These are phyloP conservation scores for Leptopilina boulardi DNA, from an alignment of 1,140 invertebrate genomes.

Conservation along the genomic window DNA sequence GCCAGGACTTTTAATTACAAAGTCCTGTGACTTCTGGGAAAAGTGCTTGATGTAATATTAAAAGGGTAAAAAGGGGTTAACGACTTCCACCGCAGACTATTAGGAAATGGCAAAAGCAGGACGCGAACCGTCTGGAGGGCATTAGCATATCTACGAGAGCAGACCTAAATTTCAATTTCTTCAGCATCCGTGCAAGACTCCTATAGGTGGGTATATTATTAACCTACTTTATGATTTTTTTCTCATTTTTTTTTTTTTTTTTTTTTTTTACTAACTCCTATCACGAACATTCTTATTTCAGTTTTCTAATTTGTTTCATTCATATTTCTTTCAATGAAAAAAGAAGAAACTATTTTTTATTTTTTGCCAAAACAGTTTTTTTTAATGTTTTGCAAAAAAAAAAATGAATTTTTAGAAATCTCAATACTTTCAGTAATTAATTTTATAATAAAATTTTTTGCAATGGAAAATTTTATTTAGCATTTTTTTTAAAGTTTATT, in stretches of 20 bases:
- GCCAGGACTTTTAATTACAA: background rate
- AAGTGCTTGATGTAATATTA: slow-evolving; percentile 5
- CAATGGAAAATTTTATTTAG: too few species aligned
- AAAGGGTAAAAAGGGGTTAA: slow-evolving; percentile 33
- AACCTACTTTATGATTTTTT: slow-evolving; percentile 1
- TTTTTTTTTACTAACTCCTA: background rate
- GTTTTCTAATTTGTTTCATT: slow-evolving; percentile 1
- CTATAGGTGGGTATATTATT: background rate
- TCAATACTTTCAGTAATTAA: too few species aligned
- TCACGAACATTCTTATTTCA: background rate
- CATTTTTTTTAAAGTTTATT: too few species aligned
- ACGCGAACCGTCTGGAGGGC: background rate
- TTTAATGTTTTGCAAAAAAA: background rate
- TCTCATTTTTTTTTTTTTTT: too few species aligned
- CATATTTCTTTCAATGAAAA: background rate
- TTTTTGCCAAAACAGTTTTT: background rate
- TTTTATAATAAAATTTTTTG: too few species aligned
- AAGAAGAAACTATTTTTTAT: background rate
- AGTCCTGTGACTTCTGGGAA: background rate
- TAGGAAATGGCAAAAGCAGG: background rate
- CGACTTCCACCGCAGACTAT: slow-evolving; percentile 20
- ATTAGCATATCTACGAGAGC: slow-evolving; percentile 27
- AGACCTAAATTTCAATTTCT: slow-evolving; percentile 31
- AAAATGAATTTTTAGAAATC: background rate
- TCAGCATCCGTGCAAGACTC: background rate